Evolutionary conservation across 2,797 vertebrate species (phyloP).

Genomic region (Potorous gilbertii): DNA sequence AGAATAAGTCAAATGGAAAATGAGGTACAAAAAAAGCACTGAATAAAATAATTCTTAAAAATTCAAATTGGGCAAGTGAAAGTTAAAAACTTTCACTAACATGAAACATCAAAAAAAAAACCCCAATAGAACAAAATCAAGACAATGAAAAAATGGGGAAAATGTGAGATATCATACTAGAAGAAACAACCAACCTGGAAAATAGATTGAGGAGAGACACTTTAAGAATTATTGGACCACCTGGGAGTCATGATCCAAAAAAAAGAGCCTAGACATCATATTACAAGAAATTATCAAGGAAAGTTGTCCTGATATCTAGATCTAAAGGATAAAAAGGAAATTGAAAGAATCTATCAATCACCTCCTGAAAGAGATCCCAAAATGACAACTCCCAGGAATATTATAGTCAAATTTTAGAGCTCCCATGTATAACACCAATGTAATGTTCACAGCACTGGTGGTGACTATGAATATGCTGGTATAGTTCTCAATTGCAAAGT

Average conservation of each 20-base stretch:
- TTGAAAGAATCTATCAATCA: background rate
- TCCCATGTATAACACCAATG: background rate
- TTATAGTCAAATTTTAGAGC: background rate
- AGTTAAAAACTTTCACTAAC: background rate
- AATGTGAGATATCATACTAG: background rate
- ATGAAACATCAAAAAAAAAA: background rate
- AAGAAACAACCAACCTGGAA: background rate
- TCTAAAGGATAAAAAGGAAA: background rate
- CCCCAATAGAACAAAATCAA: background rate
- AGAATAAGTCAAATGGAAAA: background rate
- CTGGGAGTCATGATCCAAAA: background rate
- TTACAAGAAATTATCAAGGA: background rate
- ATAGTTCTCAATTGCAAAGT: no score
- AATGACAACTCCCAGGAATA: background rate
- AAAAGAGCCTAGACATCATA: background rate
- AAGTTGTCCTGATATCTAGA: background rate
- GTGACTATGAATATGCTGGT: no score
- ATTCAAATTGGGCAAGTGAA: background rate
- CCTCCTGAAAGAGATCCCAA: background rate
- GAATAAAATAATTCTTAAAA: background rate
- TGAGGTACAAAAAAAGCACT: background rate
- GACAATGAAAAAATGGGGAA: background rate
- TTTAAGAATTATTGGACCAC: background rate
- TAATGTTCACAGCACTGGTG: no score
- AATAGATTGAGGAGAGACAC: background rate